Conservation (phyloP, 2,113 vertebrate species). For the Forbesichthys papilliferus region DNA sequence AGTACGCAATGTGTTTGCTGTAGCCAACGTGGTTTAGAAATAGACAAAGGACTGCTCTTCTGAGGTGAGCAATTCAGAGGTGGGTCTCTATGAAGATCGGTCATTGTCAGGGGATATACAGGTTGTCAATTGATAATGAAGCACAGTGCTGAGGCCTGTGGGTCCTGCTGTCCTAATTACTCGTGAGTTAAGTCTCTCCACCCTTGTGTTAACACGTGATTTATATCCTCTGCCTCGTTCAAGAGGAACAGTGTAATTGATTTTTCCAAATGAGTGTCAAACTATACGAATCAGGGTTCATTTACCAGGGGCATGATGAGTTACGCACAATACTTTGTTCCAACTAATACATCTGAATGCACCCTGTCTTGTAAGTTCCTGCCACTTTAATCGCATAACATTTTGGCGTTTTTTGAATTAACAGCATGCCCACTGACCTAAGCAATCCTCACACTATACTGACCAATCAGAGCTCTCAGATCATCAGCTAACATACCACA, state of each 20-base stretch:
- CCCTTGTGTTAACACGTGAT: slow-evolving; percentile 91
- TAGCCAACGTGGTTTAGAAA: neutral
- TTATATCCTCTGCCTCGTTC: slow-evolving; percentile 87
- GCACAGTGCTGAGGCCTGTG: slow-evolving; percentile 77
- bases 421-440: no score
- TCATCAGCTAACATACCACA: no score
- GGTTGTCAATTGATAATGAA: slow-evolving; percentile 85
- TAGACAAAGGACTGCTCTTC: slow-evolving; percentile 15
- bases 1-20: slow-evolving; percentile 41
- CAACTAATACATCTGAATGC: neutral
- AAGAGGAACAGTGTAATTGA: slow-evolving; percentile 88
- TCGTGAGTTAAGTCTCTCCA: slow-evolving; percentile 81
- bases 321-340: slow-evolving; percentile 69
- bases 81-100: slow-evolving; percentile 63
- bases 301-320: slow-evolving; percentile 79
- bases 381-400: no score
- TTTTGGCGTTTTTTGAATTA: no score
- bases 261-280: slow-evolving; percentile 90
- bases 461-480: no score
- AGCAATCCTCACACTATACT: no score
- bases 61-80: slow-evolving; percentile 52
- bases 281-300: slow-evolving; percentile 84
- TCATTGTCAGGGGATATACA: slow-evolving; percentile 81
- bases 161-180: slow-evolving; percentile 87
- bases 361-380: no score